phyloP scores from a whole-genome alignment of 2,113 vertebrate genomes.

The Alligator sinensis region DNA sequence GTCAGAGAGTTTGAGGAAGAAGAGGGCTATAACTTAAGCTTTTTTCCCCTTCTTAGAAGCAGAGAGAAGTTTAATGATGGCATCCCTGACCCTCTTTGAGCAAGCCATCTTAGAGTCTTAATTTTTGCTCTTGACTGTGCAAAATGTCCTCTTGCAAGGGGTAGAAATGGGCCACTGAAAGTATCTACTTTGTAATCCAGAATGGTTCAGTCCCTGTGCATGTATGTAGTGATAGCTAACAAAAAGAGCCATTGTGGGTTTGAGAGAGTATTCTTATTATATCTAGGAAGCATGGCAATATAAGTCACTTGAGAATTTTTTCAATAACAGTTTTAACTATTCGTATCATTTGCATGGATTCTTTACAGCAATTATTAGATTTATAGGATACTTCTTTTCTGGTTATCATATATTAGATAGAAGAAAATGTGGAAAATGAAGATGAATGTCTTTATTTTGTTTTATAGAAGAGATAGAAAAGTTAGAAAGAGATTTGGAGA shows the following conservation, averaged over 20 bases:
- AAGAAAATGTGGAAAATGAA: neutral
- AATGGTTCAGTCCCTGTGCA: neutral
- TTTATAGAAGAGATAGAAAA: conserved; percentile 86
- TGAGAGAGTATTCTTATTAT: neutral
- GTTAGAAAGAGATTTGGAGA: conserved; percentile 84
- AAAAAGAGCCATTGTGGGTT: neutral
- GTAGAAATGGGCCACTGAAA: neutral
- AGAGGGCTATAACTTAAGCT: neutral
- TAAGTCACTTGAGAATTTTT: neutral
- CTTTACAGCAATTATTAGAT: neutral
- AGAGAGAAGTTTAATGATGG: neutral
- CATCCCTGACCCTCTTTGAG: neutral
- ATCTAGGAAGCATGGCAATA: neutral
- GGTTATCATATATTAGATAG: neutral
- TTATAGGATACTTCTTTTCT: neutral
- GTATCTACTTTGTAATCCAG: neutral
- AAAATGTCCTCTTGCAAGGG: neutral
- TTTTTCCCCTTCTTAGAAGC: neutral
- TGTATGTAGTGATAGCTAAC: neutral
- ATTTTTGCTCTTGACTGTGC: neutral
- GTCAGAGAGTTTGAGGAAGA: neutral
- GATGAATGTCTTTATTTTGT: neutral
- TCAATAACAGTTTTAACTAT: neutral
- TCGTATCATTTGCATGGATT: neutral
- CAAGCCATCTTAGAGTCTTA: neutral